Evolutionary conservation across 1,140 invertebrate species (phyloP), one percentile per base, ranked within the genome.

Genomic region (Archivesica marissinica): DNA sequence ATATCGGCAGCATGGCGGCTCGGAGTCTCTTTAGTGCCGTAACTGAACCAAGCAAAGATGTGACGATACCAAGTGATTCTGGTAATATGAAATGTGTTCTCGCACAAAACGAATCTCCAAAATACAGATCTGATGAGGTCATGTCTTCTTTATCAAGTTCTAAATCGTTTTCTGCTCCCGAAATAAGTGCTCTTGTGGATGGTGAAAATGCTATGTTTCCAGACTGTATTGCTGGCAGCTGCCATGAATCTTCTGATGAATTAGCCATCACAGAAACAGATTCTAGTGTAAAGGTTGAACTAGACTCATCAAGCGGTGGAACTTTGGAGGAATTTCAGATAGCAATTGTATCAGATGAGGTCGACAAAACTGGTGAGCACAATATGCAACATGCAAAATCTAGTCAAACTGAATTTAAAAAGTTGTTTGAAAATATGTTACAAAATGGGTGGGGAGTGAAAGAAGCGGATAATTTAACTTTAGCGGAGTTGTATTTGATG

Each of bases 401-500:
- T 85, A 85, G 82, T 85, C 82, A 85, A 68, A 35, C 38, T n/a
- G 74, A 85, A 7, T 50, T 52, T 33, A 61, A 77, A 23, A 77
- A 70, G 39, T 15, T 70, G 38, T 85, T 59, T 64, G 41, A 86
- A 1, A 90, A 92, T 4, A 89, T 92, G 38, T 25, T 97, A 38
- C 94, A 95, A 85, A 95, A 95, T 72, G 97, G 98, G 1, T 98
- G 97, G 97, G 97, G 96, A 61, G 90, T 95, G 0, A 94, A 95
- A 15, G 96, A 96, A 92, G 95, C 96, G 7, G 96, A 96, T 23
- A 96, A 96, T 38, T 95, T 98, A 39, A 97, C 97, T 39, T 95
- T 98, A 56, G 98, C 97, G 0, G 97, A 99, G 94, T 92, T 98
- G n/a, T 98, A 97, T 94, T 94, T 98, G 82, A 97, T 98, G 96